These are phyloP conservation scores for Bovichtus diacanthus DNA, from an alignment of 2,797 vertebrate genomes.

Conservation along the genomic window DNA sequence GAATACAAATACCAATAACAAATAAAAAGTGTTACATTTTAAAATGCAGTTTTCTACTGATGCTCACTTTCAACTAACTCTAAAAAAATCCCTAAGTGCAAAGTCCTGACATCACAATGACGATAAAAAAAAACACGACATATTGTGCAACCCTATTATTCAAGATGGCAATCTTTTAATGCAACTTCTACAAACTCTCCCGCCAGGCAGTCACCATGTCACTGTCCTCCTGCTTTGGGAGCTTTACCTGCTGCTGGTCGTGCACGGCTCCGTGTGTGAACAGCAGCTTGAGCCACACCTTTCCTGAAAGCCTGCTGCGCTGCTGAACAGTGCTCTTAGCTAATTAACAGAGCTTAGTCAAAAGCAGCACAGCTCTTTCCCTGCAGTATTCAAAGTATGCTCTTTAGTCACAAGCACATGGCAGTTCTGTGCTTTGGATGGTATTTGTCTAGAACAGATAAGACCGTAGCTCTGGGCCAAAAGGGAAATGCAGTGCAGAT, in stretches of 20 bases:
- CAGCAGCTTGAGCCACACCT: constrained; percentile 36
- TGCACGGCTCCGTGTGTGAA: constrained; percentile 70
- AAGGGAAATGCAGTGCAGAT: constrained; percentile 36
- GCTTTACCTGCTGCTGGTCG: constrained; percentile 37
- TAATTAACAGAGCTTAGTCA: constrained; percentile 59
- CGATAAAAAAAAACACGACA: too few species aligned
- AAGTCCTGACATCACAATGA: too few species aligned
- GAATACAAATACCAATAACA: too few species aligned
- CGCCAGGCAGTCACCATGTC: constrained; percentile 9
- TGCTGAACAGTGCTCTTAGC: constrained; percentile 34
- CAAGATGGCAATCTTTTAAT: not conserved
- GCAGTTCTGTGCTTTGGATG: constrained; percentile 53
- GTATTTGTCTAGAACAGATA: constrained; percentile 62
- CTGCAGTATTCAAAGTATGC: constrained; percentile 57
- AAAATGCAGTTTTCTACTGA: too few species aligned
- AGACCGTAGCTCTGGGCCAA: constrained; percentile 34
- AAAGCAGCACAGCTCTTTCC: constrained; percentile 50
- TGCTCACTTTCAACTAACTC: too few species aligned
- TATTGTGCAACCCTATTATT: too few species aligned
- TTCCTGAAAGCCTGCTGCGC: constrained; percentile 18
- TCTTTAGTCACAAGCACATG: constrained; percentile 49
- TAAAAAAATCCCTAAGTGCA: too few species aligned
- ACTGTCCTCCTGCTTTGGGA: constrained; percentile 17
- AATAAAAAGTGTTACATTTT: too few species aligned
- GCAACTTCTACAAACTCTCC: constrained; percentile 1